Conservation (phyloP, 2,888 invertebrate species). For the Xestoiulus laeticollis region DNA sequence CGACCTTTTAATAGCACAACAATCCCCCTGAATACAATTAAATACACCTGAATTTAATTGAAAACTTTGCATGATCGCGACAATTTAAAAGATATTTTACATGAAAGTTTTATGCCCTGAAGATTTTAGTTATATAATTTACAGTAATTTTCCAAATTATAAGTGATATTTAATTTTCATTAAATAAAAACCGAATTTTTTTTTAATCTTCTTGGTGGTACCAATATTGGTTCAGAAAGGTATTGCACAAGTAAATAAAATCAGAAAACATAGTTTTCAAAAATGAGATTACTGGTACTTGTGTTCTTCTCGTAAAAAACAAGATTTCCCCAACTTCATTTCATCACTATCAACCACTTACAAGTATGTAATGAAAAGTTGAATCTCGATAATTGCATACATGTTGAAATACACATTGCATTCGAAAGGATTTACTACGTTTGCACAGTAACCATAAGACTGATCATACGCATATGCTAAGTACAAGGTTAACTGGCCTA, state of each 20-base stretch:
- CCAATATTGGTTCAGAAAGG: too few relatives aligned
- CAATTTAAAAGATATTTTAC: too few relatives aligned
- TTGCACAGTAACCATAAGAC: background rate
- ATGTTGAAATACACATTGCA: slow-evolving; percentile 21
- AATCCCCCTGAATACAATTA: too few relatives aligned
- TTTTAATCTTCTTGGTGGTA: too few relatives aligned
- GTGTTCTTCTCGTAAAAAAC: background rate
- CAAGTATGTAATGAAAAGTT: background rate
- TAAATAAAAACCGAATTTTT: too few relatives aligned
- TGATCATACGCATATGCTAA: background rate
- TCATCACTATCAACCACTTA: background rate
- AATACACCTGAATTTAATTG: too few relatives aligned
- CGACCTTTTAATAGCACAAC: too few relatives aligned
- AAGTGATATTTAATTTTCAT: too few relatives aligned
- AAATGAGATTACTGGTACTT: background rate
- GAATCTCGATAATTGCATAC: background rate
- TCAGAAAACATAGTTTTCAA: background rate
- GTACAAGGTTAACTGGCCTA: slow-evolving; percentile 14
- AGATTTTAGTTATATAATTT: too few relatives aligned
- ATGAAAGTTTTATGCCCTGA: too few relatives aligned
- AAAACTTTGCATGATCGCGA: too few relatives aligned
- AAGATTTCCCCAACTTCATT: background rate
- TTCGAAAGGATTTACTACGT: background rate
- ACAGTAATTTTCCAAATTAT: too few relatives aligned
- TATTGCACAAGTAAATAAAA: background rate